Conservation (phyloP, 2,797 vertebrate genomes). For the Dipus sagitta region DNA sequence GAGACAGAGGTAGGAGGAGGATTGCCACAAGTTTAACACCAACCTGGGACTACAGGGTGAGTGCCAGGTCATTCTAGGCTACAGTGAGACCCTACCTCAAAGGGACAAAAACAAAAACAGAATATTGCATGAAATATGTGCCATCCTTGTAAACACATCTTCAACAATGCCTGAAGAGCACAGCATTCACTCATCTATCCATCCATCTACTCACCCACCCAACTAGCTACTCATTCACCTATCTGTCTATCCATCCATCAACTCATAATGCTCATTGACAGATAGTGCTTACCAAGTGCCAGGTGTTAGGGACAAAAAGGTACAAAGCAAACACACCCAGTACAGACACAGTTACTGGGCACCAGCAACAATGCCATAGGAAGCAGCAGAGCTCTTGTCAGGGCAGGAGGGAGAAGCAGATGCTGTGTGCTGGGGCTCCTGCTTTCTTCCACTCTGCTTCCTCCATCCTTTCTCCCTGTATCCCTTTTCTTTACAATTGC, state of each 20-base stretch:
- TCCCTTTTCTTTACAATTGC: not conserved
- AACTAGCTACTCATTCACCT: too few species aligned
- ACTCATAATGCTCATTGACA: not conserved
- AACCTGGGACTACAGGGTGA: too few species aligned
- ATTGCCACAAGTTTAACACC: too few species aligned
- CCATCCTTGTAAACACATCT: not conserved
- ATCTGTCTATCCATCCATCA: not conserved
- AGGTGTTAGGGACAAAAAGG: not conserved
- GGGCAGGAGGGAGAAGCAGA: not conserved
- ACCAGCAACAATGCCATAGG: too few species aligned
- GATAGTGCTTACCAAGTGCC: not conserved
- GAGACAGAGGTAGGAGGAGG: too few species aligned
- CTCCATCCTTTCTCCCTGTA: not conserved
- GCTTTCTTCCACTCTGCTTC: not conserved
- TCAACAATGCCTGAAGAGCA: not conserved
- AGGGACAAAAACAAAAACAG: too few species aligned
- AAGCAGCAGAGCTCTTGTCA: too few species aligned
- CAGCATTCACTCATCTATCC: too few species aligned
- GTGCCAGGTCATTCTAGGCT: too few species aligned
- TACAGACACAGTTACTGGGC: rapidly evolving
- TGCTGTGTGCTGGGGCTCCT: not conserved
- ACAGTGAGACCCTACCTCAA: too few species aligned
- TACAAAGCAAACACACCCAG: not conserved
- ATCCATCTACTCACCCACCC: not conserved
- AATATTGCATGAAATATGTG: not conserved